These are phyloP conservation scores for Colinus virginianus DNA, from an alignment of 2,113 vertebrate species.

Conservation along the genomic window DNA sequence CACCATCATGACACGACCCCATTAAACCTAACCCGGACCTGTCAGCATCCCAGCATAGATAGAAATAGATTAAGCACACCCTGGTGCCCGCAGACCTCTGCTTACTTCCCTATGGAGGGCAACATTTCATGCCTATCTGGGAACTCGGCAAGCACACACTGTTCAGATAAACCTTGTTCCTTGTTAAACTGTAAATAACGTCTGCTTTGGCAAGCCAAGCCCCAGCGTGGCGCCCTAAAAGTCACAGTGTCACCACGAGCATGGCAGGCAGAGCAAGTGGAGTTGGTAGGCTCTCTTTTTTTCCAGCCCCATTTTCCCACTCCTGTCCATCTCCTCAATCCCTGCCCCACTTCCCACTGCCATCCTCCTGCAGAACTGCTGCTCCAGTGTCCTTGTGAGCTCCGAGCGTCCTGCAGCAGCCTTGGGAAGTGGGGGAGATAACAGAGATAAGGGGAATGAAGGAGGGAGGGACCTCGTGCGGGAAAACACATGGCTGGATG, in stretches of 20 bases:
- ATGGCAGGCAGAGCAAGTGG: rapidly evolving
- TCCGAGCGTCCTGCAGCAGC: neutral
- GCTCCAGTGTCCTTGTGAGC: constrained; percentile 12
- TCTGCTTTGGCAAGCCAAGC: neutral
- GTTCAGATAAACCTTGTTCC: constrained; percentile 47
- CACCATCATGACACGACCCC: rapidly evolving
- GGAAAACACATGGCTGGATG: neutral
- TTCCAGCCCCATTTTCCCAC: rapidly evolving
- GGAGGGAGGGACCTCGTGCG: neutral
- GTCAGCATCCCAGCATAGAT: neutral
- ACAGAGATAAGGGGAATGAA: neutral
- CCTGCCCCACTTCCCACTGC: rapidly evolving
- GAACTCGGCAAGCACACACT: neutral
- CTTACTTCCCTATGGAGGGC: neutral
- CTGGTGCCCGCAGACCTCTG: neutral
- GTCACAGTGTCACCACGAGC: neutral
- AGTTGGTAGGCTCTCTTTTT: rapidly evolving
- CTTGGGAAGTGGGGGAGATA: constrained; percentile 16
- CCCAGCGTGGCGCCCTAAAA: neutral
- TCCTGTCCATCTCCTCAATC: too few relatives aligned
- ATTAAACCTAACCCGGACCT: rapidly evolving
- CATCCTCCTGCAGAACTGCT: rapidly evolving
- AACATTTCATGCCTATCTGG: neutral
- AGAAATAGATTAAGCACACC: neutral
- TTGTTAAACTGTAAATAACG: constrained; percentile 50